Base-by-base conservation (phyloP, 2,113 vertebrate genomes). In the Strix uralensis region DNA sequence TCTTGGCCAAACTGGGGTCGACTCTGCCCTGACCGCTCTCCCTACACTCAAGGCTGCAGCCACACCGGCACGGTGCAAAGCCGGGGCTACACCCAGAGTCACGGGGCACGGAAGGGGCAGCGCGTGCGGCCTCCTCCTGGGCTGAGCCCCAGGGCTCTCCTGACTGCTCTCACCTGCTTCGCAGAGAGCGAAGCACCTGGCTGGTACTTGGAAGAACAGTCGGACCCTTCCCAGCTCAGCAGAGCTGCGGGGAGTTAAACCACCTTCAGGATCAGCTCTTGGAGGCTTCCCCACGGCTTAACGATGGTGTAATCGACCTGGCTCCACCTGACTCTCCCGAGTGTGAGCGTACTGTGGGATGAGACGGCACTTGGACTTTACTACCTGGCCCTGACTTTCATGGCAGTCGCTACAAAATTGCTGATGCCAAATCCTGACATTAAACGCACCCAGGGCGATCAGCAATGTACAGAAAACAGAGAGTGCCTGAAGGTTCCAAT, bases 401-500 rank as follows among this genome's bases (percentile, higher is more conserved):
- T 2, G 14, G 27, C 12, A 2, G 70, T 2, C 29, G 55, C 54
- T 65, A 26, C 38, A 54, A 57, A 70, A 72, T 15, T 25, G 34
- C n/a, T 17, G 14, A 4, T 0, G 6, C 0, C 2, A 25, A 22
- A 25, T 20, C 42, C 8, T 8, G 32, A 25, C 22, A 2, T 15
- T 23, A 34, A 67, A 46, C 12, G 5, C 1, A 17, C 10, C 7
- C 0, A 9, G 57, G 46, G 47, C 38, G 25, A 26, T 6, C 0
- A 3, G 61, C 61, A 32, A 34, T 0, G 15, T 3, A 14, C 3
- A 46, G 49, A n/a, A 15, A 74, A 30, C 21, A 29, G 30, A 40
- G 8, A 0, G 18, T 5, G 36, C 54, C 61, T 1, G 0, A 17
- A 40, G 49, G 61, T 81, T 26, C 52, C 2, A 0, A 14, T 44